phyloP scores from a whole-genome alignment of 2,113 vertebrate species.

The Onychorhynchus coronatus region DNA sequence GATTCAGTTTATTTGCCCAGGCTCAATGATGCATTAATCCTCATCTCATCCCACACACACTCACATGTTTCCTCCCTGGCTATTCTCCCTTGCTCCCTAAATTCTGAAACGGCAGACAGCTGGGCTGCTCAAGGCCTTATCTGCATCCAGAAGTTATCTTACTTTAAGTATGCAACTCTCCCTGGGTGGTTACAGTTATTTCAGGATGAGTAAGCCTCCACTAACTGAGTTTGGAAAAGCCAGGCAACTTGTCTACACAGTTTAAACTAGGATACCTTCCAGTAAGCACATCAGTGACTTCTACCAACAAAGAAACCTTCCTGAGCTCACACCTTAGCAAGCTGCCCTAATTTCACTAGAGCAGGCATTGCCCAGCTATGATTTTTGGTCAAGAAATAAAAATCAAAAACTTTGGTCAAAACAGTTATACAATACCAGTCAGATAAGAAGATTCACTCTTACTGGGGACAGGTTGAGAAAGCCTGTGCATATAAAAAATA shows the following conservation, averaged over 20 bases:
- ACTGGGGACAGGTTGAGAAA: not conserved
- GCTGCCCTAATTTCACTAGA: not conserved
- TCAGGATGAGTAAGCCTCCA: not conserved
- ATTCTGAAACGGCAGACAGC: constrained; percentile 31
- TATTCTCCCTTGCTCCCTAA: constrained; percentile 37
- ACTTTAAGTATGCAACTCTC: not conserved
- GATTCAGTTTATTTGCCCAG: constrained; percentile 58
- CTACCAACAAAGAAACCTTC: not conserved
- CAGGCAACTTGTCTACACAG: not conserved
- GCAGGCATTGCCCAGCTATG: not conserved
- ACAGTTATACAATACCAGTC: not conserved
- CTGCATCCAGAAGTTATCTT: not conserved
- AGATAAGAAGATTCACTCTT: not conserved
- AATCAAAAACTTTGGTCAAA: not conserved
- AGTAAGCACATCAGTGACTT: not conserved
- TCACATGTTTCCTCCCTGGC: constrained; percentile 20
- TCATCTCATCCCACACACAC: constrained; percentile 45
- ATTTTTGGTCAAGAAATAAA: not conserved
- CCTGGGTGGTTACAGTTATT: not conserved
- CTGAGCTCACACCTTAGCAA: not conserved
- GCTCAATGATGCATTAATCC: constrained; percentile 62
- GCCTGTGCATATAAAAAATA: not conserved
- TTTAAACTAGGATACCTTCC: not conserved
- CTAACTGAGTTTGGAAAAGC: not conserved
- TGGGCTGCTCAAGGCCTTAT: not conserved